phyloP scores from a whole-genome alignment of 2,888 invertebrate species.

The Artemia sinica region DNA sequence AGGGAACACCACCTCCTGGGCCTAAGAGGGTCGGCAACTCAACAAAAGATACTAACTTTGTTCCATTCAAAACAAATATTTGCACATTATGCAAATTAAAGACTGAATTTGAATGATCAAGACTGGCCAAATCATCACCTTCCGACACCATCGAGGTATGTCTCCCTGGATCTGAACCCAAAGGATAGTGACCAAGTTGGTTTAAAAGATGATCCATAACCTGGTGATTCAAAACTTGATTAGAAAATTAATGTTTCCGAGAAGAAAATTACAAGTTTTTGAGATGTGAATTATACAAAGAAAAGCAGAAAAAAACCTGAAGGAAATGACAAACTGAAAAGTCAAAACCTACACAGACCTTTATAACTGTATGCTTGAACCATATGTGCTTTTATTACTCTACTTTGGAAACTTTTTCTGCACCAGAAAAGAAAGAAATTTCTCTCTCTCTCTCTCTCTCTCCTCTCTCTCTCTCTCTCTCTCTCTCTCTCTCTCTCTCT shows the following conservation, averaged over 20 bases:
- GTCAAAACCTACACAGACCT: not conserved
- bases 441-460: too few relatives aligned
- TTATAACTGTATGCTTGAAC: too few relatives aligned
- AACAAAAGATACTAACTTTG: constrained; percentile 65
- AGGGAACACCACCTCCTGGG: constrained; percentile 56
- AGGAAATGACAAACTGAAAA: constrained; percentile 7
- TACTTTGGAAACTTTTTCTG: too few relatives aligned
- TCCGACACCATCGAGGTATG: constrained; percentile 78
- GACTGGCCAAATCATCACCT: constrained; percentile 64
- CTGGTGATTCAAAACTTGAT: constrained; percentile 31
- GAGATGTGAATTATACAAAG: not conserved
- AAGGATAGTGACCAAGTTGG: constrained; percentile 84
- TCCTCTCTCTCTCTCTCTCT: too few relatives aligned
- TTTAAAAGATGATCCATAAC: constrained; percentile 71
- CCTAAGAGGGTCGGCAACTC: constrained; percentile 69
- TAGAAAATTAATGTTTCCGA: constrained; percentile 13
- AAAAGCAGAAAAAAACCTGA: not conserved
- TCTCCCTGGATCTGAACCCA: constrained; percentile 70
- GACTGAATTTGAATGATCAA: not conserved
- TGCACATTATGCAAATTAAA: constrained; percentile 35
- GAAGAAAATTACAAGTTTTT: not conserved
- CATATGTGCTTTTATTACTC: too few relatives aligned
- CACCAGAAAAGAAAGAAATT: too few relatives aligned
- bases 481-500: too few relatives aligned
- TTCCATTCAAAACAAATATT: constrained; percentile 61